Evolutionary conservation across 2,113 vertebrate genomes (phyloP).

Genomic region (Rynchops niger): DNA sequence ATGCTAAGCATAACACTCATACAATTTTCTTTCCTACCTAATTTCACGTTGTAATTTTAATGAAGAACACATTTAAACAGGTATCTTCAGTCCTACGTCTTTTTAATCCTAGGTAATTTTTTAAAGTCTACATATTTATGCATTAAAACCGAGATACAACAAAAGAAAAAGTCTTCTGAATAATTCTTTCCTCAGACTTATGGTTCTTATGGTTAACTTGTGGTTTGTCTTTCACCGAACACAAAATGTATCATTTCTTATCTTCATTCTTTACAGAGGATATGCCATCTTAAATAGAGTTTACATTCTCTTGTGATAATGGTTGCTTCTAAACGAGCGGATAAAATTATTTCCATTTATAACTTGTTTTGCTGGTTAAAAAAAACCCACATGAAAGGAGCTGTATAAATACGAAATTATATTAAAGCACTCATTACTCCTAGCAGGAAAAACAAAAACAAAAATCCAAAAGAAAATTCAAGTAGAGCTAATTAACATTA

Average conservation of each 20-base stretch:
- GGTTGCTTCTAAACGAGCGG: neutral
- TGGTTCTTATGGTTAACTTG: neutral
- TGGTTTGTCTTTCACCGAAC: neutral
- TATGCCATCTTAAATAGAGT: neutral
- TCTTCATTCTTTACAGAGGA: neutral
- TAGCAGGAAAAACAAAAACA: neutral
- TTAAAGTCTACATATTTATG: neutral
- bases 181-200: neutral
- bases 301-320: neutral
- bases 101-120: neutral
- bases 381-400: neutral
- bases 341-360: neutral
- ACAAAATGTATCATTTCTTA: neutral
- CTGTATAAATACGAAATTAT: neutral
- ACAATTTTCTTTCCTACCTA: neutral
- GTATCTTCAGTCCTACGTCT: neutral
- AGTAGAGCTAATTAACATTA: neutral
- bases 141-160: neutral
- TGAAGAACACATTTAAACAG: neutral
- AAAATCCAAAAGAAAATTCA: neutral
- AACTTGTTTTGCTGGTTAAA: neutral
- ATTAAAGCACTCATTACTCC: neutral
- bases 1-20: rapidly evolving
- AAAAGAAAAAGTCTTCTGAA: neutral
- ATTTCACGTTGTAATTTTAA: neutral